Evolutionary conservation across 2,888 invertebrate species (phyloP).

Genomic region (Callyntrura guangdongensis): DNA sequence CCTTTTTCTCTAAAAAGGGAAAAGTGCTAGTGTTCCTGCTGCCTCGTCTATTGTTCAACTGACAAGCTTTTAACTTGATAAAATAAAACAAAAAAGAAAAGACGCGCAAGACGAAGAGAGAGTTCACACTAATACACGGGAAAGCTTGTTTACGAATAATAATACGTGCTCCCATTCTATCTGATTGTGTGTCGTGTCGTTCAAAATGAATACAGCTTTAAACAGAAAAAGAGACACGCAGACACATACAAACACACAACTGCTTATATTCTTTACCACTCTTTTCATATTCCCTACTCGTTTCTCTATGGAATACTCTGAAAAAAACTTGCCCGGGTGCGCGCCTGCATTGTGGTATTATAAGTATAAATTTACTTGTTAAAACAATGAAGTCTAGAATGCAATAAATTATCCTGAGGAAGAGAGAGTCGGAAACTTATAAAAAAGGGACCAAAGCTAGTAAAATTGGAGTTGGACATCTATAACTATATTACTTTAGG

Average conservation of each 20-base stretch:
- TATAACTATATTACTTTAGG: conserved; percentile 35
- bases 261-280: conserved; percentile 15
- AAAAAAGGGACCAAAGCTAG: conserved; percentile 29
- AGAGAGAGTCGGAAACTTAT: neutral
- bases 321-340: conserved; percentile 44
- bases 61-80: conserved; percentile 77
- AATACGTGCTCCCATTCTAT: conserved; percentile 73
- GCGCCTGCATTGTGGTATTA: too few species aligned
- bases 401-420: conserved; percentile 72
- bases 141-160: conserved; percentile 73
- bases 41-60: conserved; percentile 65
- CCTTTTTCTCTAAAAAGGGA: conserved; percentile 21
- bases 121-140: conserved; percentile 51
- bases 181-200: conserved; percentile 62
- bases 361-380: neutral
- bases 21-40: conserved; percentile 33
- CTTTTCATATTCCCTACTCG: neutral
- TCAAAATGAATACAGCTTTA: conserved; percentile 12
- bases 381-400: conserved; percentile 76
- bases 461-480: conserved; percentile 69
- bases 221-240: neutral
- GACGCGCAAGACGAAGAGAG: neutral
- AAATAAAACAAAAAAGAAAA: conserved; percentile 40
- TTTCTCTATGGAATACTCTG: conserved; percentile 30
- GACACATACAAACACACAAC: neutral